Conservation (phyloP, 2,888 invertebrate genomes). For the Parnassius mnemosyne region DNA sequence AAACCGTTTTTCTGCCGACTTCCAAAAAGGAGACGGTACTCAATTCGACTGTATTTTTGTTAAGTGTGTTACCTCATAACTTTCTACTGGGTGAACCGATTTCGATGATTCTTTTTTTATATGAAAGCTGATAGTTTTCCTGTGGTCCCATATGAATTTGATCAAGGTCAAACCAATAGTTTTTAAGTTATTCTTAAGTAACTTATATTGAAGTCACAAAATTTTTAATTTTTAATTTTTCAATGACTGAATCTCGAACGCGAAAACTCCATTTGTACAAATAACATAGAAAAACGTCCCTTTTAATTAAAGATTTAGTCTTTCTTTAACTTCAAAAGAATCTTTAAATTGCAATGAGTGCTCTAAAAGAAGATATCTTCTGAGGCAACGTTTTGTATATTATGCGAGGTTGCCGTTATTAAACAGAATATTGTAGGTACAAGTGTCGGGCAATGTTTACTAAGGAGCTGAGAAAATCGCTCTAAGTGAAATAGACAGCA, state of each 20-base stretch:
- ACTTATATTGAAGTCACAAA: too few relatives aligned
- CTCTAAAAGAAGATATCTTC: slow-evolving; percentile 41
- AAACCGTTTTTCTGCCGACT: too few relatives aligned
- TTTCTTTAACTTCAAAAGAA: slow-evolving; percentile 25
- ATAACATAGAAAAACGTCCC: not conserved
- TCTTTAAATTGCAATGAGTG: slow-evolving; percentile 37
- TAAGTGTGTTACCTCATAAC: too few relatives aligned
- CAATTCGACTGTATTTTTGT: too few relatives aligned
- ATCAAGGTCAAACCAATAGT: too few relatives aligned
- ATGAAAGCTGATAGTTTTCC: too few relatives aligned
- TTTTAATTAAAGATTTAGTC: not conserved
- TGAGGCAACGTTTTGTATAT: slow-evolving; percentile 44
- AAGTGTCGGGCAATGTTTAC: slow-evolving; percentile 52
- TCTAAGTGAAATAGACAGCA: slow-evolving; percentile 71
- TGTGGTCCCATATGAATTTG: too few relatives aligned
- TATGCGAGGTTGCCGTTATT: slow-evolving; percentile 47
- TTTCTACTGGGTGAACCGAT: too few relatives aligned
- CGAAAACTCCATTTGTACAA: not conserved
- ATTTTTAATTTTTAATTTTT: too few relatives aligned
- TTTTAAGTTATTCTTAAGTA: too few relatives aligned
- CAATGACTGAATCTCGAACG: slow-evolving; percentile 10
- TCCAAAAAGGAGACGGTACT: too few relatives aligned
- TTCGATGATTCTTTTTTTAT: too few relatives aligned
- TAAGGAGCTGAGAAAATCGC: slow-evolving; percentile 52
- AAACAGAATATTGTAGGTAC: slow-evolving; percentile 57